A percentile compares a stretch with the other conserved stretches of the same genome.
phyloP scores from a whole-genome alignment of 2,113 vertebrate genomes.

The Crotalus horridus region DNA sequence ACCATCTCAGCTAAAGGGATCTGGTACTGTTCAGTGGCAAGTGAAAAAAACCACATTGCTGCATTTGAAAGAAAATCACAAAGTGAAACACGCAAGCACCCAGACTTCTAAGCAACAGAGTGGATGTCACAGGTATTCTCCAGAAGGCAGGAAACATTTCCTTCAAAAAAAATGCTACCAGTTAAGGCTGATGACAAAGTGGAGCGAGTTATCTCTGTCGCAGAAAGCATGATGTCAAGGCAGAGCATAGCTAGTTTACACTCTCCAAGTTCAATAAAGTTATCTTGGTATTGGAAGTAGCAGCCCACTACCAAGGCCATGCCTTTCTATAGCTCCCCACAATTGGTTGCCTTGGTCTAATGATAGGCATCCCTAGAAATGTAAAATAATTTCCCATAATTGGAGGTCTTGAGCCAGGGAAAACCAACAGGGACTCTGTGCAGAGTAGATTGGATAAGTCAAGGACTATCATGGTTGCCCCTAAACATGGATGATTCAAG shows the following conservation, averaged over 20 bases:
- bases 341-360: neutral
- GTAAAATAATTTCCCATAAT: neutral
- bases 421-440: neutral
- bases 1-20: neutral
- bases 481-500: neutral
- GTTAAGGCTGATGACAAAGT: neutral
- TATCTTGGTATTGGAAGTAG: neutral
- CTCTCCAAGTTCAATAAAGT: neutral
- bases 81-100: neutral
- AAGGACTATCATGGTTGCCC: neutral
- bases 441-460: neutral
- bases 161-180: neutral
- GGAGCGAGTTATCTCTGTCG: neutral
- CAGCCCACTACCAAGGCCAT: neutral
- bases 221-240: neutral
- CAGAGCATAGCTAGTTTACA: neutral
- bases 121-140: neutral
- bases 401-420: neutral
- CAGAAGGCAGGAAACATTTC: neutral
- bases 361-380: neutral
- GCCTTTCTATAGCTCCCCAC: neutral
- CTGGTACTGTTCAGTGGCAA: neutral
- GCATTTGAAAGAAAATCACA: neutral
- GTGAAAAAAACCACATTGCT: neutral
- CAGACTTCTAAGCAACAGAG: neutral